Percentiles rank a stretch among this genome's conserved stretches.
Evolutionary conservation across 2,797 vertebrate genomes (phyloP).

Genomic region (Schizopygopsis pylzovi): DNA sequence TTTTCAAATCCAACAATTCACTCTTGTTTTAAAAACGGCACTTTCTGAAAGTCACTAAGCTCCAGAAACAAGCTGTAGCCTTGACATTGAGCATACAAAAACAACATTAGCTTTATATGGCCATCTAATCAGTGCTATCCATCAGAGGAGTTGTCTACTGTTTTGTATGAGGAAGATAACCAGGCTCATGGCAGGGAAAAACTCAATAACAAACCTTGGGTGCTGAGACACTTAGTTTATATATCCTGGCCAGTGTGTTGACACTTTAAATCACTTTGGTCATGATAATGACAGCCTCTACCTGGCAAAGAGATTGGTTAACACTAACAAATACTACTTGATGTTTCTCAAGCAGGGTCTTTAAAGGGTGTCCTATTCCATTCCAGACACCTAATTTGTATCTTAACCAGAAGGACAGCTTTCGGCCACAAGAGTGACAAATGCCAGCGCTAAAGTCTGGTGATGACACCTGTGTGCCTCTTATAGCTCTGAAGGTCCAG

Average conservation of each 20-base stretch:
- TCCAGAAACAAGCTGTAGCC: background rate
- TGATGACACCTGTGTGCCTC: constrained; percentile 41
- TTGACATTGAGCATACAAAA: constrained; percentile 34
- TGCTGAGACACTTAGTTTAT: constrained; percentile 63
- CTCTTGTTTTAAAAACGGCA: background rate
- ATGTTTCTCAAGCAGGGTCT: constrained; percentile 68
- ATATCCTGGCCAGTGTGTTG: constrained; percentile 62
- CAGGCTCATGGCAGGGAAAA: constrained; percentile 44
- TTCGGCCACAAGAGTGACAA: constrained; percentile 50
- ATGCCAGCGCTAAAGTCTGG: constrained; percentile 37
- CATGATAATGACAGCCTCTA: constrained; percentile 66
- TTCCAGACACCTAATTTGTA: constrained; percentile 61
- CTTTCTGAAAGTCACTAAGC: background rate
- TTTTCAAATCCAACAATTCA: background rate
- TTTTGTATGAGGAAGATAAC: constrained; percentile 48
- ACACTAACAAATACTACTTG: constrained; percentile 71
- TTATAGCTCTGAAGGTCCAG: background rate
- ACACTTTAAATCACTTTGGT: constrained; percentile 67
- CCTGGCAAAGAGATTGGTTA: constrained; percentile 69
- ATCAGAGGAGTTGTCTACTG: constrained; percentile 47
- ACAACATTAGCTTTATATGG: constrained; percentile 56
- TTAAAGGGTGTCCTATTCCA: constrained; percentile 53
- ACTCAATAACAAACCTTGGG: constrained; percentile 63
- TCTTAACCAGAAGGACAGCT: constrained; percentile 53
- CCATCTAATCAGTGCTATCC: constrained; percentile 56